These are phyloP conservation scores for Menidia beryllina DNA, from an alignment of 2,113 vertebrate species.

Conservation along the genomic window DNA sequence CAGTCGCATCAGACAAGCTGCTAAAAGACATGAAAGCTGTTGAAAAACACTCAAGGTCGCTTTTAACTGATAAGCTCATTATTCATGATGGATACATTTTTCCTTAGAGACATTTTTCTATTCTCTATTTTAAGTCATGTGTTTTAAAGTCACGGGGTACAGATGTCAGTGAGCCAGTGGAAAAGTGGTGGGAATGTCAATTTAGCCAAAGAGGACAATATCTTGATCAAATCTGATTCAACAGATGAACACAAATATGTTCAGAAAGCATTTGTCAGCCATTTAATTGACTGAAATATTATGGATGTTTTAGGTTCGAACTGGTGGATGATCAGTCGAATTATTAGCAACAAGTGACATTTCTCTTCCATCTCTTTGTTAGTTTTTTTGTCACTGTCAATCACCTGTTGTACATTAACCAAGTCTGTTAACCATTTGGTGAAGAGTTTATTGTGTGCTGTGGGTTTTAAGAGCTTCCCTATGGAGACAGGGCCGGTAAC, in stretches of 20 bases:
- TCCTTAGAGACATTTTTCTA: neutral
- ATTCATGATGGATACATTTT: neutral
- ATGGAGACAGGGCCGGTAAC: neutral
- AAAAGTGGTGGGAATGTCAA: neutral
- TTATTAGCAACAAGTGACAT: neutral
- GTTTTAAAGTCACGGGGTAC: neutral
- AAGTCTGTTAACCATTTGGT: neutral
- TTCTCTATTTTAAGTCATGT: neutral
- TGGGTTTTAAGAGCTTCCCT: neutral
- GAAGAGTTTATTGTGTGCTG: neutral
- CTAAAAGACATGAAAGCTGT: neutral
- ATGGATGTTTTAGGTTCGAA: fast-evolving
- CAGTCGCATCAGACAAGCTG: neutral
- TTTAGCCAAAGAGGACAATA: neutral
- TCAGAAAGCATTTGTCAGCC: neutral
- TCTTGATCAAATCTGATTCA: neutral
- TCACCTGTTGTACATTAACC: neutral
- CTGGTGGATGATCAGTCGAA: neutral
- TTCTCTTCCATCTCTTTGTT: neutral
- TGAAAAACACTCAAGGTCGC: neutral
- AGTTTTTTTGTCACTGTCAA: neutral
- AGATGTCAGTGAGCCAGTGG: neutral
- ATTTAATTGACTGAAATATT: neutral
- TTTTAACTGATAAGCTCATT: neutral
- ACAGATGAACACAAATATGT: neutral